Percentiles rank a stretch among this genome's conserved stretches.
Evolutionary conservation across 1,140 invertebrate species (phyloP).

Genomic region (Drosophila truncata): DNA sequence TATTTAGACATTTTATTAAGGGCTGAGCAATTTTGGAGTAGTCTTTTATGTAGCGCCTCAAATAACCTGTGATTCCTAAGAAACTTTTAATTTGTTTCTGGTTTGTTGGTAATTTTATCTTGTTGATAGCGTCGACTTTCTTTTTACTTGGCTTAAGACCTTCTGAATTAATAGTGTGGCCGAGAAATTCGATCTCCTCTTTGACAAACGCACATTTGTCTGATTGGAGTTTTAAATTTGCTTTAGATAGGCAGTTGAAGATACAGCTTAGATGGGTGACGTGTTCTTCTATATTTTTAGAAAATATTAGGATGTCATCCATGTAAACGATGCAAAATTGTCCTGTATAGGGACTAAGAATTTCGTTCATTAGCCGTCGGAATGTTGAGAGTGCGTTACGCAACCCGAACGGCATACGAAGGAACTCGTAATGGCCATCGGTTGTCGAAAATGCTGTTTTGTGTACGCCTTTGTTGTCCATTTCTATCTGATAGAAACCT

Average conservation of each 20-base stretch:
- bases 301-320: slow-evolving; percentile 52
- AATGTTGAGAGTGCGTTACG: slow-evolving; percentile 17
- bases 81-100: too few relatives aligned
- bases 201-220: too few relatives aligned
- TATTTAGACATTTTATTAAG: slow-evolving; percentile 39
- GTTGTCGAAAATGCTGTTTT: too few relatives aligned
- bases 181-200: too few relatives aligned
- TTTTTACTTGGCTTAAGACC: slow-evolving; percentile 56
- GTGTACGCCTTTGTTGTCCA: too few relatives aligned
- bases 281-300: slow-evolving; percentile 60
- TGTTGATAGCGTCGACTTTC: slow-evolving; percentile 28
- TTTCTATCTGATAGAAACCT: too few relatives aligned
- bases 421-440: too few relatives aligned
- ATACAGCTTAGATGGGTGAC: slow-evolving; percentile 23
- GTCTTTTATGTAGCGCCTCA: slow-evolving; percentile 45
- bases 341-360: slow-evolving; percentile 34
- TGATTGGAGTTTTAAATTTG: too few relatives aligned
- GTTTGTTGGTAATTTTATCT: too few relatives aligned
- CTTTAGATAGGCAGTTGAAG: slow-evolving; percentile 20
- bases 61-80: too few relatives aligned
- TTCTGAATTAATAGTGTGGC: too few relatives aligned
- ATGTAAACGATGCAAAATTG: slow-evolving; percentile 36
- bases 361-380: slow-evolving; percentile 48
- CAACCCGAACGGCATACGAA: slow-evolving; percentile 9
- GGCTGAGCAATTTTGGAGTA: slow-evolving; percentile 24